These are phyloP conservation scores for Mesocentrotus franciscanus DNA, from an alignment of 53 echinoderm and acorn worm genomes.

Conservation along the genomic window DNA sequence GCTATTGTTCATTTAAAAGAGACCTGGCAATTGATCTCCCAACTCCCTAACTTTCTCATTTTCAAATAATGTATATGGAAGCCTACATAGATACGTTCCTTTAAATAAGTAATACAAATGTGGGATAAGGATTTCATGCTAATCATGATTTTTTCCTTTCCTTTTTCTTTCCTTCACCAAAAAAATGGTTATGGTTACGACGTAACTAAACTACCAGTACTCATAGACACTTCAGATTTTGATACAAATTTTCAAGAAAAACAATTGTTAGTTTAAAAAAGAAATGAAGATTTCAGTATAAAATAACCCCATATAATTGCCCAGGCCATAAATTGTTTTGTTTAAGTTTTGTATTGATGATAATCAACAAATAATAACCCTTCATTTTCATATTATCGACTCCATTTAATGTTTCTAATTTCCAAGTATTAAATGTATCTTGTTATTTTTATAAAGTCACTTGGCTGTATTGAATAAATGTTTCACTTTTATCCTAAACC, in stretches of 20 bases:
- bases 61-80: not conserved
- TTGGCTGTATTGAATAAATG: constrained; percentile 3
- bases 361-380: not conserved
- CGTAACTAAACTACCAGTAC: not conserved
- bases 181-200: not conserved
- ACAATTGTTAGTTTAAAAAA: too few relatives aligned
- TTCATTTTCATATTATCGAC: not conserved
- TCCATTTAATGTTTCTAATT: not conserved
- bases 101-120: not conserved
- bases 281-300: not conserved
- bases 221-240: not conserved
- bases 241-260: not conserved
- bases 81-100: not conserved
- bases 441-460: constrained; percentile 17
- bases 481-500: constrained; percentile 2
- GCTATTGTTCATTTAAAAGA: not conserved
- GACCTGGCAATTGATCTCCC: not conserved
- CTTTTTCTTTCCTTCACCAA: not conserved
- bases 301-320: not conserved
- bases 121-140: not conserved
- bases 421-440: not conserved
- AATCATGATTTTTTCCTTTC: not conserved
- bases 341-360: not conserved
- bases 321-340: not conserved
- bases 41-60: not conserved